These are phyloP conservation scores for Eubasilissa regina DNA, from an alignment of 1,140 invertebrate species.

Conservation along the genomic window DNA sequence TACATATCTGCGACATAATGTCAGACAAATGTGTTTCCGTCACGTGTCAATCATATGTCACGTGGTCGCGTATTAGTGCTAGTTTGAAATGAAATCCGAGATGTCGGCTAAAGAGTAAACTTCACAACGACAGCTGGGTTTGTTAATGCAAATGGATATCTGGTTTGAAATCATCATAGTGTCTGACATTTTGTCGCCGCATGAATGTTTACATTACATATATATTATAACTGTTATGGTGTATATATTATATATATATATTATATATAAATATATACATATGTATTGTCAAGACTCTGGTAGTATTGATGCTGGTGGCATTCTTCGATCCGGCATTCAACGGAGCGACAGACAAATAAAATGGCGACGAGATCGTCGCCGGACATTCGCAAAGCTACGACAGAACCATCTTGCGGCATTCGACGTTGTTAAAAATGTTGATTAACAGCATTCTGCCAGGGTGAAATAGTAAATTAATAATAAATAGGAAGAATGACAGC, in stretches of 20 bases:
- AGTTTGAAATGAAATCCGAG: no score
- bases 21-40: no score
- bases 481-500: background rate
- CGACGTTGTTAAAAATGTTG: conserved; percentile 28
- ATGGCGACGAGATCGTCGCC: conserved; percentile 1
- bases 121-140: no score
- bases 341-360: conserved; percentile 11
- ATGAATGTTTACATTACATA: no score
- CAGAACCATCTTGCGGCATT: conserved; percentile 10
- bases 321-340: conserved; percentile 11
- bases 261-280: conserved; percentile 15
- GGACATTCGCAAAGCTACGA: conserved; percentile 20
- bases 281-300: conserved; percentile 6
- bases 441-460: conserved; percentile 7
- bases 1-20: no score
- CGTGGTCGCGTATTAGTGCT: no score
- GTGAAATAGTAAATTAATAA: background rate
- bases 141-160: no score
- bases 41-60: no score
- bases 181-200: no score
- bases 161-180: no score
- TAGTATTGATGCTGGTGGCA: conserved; percentile 24
- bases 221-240: background rate
- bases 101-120: no score
- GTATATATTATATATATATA: conserved; percentile 16